phyloP scores from a whole-genome alignment of 2,797 vertebrate genomes.

The Tachyglossus aculeatus region DNA sequence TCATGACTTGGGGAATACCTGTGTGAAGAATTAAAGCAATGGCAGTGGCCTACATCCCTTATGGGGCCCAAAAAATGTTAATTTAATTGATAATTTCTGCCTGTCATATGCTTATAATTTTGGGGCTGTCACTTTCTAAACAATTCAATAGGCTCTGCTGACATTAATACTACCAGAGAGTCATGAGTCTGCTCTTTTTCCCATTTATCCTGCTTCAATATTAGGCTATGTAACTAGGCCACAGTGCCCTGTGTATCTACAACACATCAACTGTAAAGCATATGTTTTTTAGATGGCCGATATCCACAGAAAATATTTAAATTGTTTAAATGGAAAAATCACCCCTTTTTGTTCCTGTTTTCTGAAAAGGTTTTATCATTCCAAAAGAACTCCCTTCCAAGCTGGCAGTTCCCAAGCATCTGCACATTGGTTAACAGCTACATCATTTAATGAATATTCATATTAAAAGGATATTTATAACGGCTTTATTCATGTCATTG shows the following conservation, averaged over 20 bases:
- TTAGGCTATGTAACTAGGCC: neutral
- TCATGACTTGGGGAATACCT: too few relatives aligned
- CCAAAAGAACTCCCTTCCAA: slow-evolving; percentile 1
- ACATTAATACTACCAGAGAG: neutral
- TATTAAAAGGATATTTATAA: slow-evolving; percentile 50
- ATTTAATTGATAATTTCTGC: neutral
- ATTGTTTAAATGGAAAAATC: slow-evolving; percentile 13
- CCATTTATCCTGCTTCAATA: slow-evolving; percentile 1
- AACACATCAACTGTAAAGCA: neutral
- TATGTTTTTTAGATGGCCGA: neutral
- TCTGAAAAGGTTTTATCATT: neutral
- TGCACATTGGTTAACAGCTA: slow-evolving; percentile 6
- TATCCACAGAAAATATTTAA: neutral
- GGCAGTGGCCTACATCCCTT: neutral
- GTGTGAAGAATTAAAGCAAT: slow-evolving; percentile 18
- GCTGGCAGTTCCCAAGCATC: slow-evolving; percentile 1
- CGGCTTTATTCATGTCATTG: slow-evolving; percentile 52
- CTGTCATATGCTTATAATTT: neutral
- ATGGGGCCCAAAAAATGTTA: slow-evolving; percentile 7
- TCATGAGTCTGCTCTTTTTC: neutral
- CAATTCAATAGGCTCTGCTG: neutral
- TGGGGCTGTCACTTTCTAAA: neutral
- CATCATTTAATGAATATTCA: slow-evolving; percentile 62
- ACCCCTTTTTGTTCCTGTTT: slow-evolving; percentile 11
- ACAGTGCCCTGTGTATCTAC: neutral